Base-by-base conservation (phyloP, 2,888 invertebrate species). In the Melieria picta region DNA sequence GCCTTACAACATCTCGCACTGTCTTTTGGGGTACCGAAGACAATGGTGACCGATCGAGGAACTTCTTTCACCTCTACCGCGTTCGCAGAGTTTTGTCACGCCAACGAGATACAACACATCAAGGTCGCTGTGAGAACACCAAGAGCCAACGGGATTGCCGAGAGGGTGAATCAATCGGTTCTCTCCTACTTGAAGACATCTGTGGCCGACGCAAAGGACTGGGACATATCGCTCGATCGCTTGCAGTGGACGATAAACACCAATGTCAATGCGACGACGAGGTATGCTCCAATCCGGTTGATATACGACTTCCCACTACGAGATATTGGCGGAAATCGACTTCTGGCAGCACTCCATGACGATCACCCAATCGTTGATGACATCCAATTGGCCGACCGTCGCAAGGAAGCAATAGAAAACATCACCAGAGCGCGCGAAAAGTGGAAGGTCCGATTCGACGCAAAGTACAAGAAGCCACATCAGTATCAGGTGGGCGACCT, bases 241-340 rank as follows among this genome's bases (percentile, higher is more conserved):
- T n/a, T 76, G 9, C 76, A 77, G 58, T 78, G 43, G 42, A 6
- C 30, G 60, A 60, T 60, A 13, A 45, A 60, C 3, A 43, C 60
- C 9, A 11, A 30, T 30, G 60, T 60, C 6, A 30, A 60, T 13
- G 5, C 47, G 13, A 13, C 74, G 63, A 10, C 7, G 74, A 76
- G 60, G n/a, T 69, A 69, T 47, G 57, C 65, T 4, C 74, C 76
- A 7, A 75, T 73, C 1, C 72, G 75, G 7, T n/a, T 77, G 5
- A 69, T 77, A 6, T 78, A 72, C 45, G 73, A 77, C 71, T 78
- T 76, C 63, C 67, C 72, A 7, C 13, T 71, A 7, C 63, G 69
- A 16, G 72, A 77, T 47, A 71, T 77, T 7, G 69, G 67, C 16
- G 60, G 55, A 5, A 75, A 75, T 50, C 70, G 71, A 55, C 7